Conservation (phyloP, 1,140 invertebrate genomes). For the Lordiphosa stackelbergi region DNA sequence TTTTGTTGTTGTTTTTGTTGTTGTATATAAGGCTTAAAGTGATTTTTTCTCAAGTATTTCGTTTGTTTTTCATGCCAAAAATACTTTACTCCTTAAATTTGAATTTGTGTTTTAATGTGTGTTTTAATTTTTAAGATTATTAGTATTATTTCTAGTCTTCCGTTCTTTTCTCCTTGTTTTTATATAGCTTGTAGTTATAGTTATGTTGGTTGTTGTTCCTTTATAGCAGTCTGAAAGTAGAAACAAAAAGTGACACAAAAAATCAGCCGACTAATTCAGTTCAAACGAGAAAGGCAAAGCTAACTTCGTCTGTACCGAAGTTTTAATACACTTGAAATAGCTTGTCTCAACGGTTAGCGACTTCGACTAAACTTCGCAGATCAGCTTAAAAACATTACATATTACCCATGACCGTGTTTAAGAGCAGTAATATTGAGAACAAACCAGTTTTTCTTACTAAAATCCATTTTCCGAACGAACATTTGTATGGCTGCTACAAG, state of each 20-base stretch:
- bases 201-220: conserved; percentile 58
- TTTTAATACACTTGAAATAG: too few species aligned
- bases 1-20: conserved; percentile 34
- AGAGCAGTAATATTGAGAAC: too few species aligned
- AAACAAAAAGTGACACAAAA: background rate
- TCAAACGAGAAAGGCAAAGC: too few species aligned
- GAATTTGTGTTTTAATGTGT: conserved; percentile 17
- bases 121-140: conserved; percentile 25
- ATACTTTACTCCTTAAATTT: conserved; percentile 41
- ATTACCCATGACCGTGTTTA: too few species aligned
- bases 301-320: too few species aligned
- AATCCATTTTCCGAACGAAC: too few species aligned
- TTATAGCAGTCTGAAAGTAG: conserved; percentile 58
- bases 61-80: conserved; percentile 36
- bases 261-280: background rate
- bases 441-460: too few species aligned
- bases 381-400: too few species aligned
- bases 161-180: conserved; percentile 63
- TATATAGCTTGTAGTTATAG: conserved; percentile 40
- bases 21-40: conserved; percentile 69
- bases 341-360: too few species aligned
- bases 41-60: conserved; percentile 36
- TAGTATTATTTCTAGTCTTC: conserved; percentile 65
- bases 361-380: too few species aligned
- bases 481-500: too few species aligned